Evolutionary conservation across 2,888 invertebrate genomes (phyloP).

Genomic region (Dolomedes plantarius): DNA sequence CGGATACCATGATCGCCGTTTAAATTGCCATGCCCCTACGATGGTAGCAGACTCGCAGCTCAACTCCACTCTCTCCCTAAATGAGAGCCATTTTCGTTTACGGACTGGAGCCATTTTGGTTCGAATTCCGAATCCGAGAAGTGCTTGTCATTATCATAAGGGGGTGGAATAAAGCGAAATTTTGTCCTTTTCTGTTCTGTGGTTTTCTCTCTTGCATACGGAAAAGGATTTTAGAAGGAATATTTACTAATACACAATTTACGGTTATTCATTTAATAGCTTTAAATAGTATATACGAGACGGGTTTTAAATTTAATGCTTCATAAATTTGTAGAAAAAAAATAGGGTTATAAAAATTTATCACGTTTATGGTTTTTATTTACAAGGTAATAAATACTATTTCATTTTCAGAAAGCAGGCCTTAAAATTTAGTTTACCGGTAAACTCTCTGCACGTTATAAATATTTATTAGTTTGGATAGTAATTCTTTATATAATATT

Average conservation of each 20-base stretch:
- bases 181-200: background rate
- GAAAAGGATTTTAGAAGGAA: background rate
- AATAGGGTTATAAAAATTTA: too few species aligned
- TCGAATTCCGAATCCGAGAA: constrained; percentile 1
- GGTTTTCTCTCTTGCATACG: background rate
- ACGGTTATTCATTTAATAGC: too few species aligned
- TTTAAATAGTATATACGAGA: too few species aligned
- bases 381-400: too few species aligned
- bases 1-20: constrained; percentile 52
- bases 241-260: background rate
- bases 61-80: background rate
- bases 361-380: too few species aligned
- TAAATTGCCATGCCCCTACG: constrained; percentile 44
- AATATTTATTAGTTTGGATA: too few species aligned
- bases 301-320: too few species aligned
- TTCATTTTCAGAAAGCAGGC: too few species aligned
- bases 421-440: too few species aligned
- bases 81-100: constrained; percentile 1
- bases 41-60: background rate
- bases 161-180: background rate
- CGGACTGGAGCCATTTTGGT: background rate
- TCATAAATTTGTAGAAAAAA: too few species aligned
- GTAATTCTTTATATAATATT: too few species aligned
- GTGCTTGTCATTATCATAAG: background rate
- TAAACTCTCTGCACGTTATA: too few species aligned